Conservation (phyloP, 2,888 invertebrate species). For the Tenodera sinensis region DNA sequence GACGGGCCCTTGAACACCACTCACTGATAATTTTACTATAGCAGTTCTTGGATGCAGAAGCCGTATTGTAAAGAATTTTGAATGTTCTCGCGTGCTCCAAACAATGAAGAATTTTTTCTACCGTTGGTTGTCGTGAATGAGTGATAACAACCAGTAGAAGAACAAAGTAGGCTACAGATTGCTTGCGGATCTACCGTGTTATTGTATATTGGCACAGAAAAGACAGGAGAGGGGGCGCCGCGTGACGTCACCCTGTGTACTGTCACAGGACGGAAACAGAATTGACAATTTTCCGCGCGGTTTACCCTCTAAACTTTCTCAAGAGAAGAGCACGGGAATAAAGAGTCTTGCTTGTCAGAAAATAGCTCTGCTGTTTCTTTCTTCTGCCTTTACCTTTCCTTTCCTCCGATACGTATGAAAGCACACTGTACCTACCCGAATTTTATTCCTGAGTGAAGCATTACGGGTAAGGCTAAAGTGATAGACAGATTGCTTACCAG, state of each 20-base stretch:
- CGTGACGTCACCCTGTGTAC: neutral
- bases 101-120: too few species aligned
- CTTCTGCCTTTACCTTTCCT: neutral
- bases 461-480: slow-evolving; percentile 2
- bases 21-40: too few species aligned
- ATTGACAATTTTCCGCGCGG: slow-evolving; percentile 69
- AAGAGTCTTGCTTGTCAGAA: slow-evolving; percentile 30
- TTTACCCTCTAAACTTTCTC: slow-evolving; percentile 50
- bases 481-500: slow-evolving; percentile 21
- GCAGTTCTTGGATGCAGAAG: too few species aligned
- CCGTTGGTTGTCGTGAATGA: too few species aligned
- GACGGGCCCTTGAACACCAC: too few species aligned
- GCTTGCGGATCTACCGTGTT: neutral
- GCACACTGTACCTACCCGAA: neutral
- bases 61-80: too few species aligned
- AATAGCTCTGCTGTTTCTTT: slow-evolving; percentile 21
- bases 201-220: slow-evolving; percentile 11
- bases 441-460: slow-evolving; percentile 19
- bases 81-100: too few species aligned
- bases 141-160: neutral
- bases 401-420: neutral
- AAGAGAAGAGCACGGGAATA: slow-evolving; percentile 20
- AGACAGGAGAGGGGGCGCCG: neutral
- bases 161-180: neutral
- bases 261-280: slow-evolving; percentile 42